Percentiles rank a stretch among this genome's conserved stretches.
Evolutionary conservation across 2,797 vertebrate species (phyloP).

Genomic region (Micrastur ruficollis): DNA sequence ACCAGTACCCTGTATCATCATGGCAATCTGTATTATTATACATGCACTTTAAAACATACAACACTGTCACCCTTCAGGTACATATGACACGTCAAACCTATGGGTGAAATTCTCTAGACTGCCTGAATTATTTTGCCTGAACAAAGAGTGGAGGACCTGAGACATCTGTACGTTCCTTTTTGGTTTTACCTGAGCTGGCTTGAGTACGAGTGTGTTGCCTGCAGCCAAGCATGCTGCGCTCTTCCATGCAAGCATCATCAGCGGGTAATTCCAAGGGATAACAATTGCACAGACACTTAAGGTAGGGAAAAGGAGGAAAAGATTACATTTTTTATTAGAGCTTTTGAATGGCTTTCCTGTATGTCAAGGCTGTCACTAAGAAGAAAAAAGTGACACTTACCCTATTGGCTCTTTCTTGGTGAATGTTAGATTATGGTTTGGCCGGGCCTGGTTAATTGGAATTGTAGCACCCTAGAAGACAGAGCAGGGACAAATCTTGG

Average conservation of each 20-base stretch:
- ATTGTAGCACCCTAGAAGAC: conserved; percentile 90
- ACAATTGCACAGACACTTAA: conserved; percentile 92
- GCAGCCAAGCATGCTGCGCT: conserved; percentile 93
- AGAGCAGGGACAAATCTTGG: not conserved
- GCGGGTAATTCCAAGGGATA: conserved; percentile 97
- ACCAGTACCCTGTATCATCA: not conserved
- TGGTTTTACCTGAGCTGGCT: conserved; percentile 88
- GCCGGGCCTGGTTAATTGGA: conserved; percentile 95
- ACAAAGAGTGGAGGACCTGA: not conserved
- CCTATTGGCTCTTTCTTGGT: conserved; percentile 94
- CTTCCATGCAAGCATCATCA: conserved; percentile 99
- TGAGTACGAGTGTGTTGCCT: conserved; percentile 93
- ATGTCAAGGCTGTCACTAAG: not conserved
- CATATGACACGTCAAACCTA: not conserved
- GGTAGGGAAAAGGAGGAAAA: not conserved
- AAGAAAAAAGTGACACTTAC: conserved; percentile 70
- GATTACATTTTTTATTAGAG: not conserved
- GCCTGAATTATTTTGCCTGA: not conserved
- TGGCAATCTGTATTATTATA: not conserved
- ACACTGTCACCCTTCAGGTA: not conserved
- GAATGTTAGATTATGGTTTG: conserved; percentile 94
- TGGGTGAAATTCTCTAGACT: not conserved
- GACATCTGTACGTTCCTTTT: not conserved
- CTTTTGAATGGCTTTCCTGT: not conserved
- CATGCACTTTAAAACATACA: not conserved